A percentile compares a stretch with the other conserved stretches of the same genome.
Conservation (phyloP, 1,140 invertebrate species). For the Atta texana region DNA sequence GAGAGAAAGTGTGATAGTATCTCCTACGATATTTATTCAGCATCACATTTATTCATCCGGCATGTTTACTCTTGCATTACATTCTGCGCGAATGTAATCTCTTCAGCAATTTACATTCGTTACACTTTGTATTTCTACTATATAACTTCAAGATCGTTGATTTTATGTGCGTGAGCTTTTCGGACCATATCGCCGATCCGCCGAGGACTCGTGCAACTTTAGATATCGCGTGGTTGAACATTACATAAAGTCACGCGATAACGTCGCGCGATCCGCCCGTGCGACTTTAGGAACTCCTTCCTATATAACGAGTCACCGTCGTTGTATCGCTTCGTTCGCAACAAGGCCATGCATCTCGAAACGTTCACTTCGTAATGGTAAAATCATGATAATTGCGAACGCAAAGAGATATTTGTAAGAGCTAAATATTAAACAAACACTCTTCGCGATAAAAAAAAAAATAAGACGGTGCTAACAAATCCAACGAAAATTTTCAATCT, state of each 20-base stretch:
- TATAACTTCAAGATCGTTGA: conserved; percentile 23
- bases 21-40: not conserved
- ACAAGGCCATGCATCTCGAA: not conserved
- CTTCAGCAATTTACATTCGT: conserved; percentile 16
- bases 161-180: conserved; percentile 13
- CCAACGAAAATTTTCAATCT: not conserved
- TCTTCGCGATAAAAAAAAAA: not conserved
- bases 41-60: not conserved
- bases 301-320: not conserved
- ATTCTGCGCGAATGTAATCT: not conserved
- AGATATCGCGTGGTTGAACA: conserved; percentile 51
- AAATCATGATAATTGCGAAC: not conserved
- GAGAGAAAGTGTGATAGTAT: conserved; percentile 31
- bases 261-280: conserved; percentile 37
- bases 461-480: not conserved
- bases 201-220: conserved; percentile 13
- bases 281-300: conserved; percentile 28
- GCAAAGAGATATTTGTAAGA: not conserved
- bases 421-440: not conserved
- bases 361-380: not conserved
- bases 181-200: conserved; percentile 35
- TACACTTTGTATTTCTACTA: conserved; percentile 11
- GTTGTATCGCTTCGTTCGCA: not conserved
- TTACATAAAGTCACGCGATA: conserved; percentile 65
- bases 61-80: conserved; percentile 14